A percentile compares a stretch with the other conserved stretches of the same genome.
phyloP scores from a whole-genome alignment of 92 coral and sea anemone species.

The Chrysogorgia sp. region DNA sequence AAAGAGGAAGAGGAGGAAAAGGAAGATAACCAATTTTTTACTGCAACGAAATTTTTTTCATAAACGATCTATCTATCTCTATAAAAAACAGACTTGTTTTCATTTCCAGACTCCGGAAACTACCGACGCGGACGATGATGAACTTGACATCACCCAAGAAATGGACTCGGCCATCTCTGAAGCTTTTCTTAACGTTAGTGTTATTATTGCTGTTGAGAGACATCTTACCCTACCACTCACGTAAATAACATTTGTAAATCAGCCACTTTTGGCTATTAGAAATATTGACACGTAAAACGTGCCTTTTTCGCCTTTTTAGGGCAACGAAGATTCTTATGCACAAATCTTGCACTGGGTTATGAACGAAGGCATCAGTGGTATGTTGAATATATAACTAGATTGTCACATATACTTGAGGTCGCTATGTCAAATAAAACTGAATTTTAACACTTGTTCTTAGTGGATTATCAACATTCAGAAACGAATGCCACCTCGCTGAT shows the following conservation, averaged over 20 bases:
- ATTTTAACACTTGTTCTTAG: slow-evolving; percentile 36
- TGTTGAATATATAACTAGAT: background rate
- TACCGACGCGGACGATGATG: slow-evolving; percentile 70
- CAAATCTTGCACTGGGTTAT: slow-evolving; percentile 91
- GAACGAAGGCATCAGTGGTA: slow-evolving; percentile 92
- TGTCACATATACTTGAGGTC: background rate
- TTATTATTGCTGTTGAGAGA: background rate
- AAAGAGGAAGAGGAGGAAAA: too few relatives aligned
- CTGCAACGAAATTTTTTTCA: too few relatives aligned
- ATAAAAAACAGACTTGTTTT: background rate
- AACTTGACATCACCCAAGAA: slow-evolving; percentile 72
- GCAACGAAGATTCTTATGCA: slow-evolving; percentile 92
- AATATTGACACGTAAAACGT: background rate
- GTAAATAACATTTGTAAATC: background rate
- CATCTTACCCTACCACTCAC: background rate
- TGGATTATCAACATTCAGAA: slow-evolving; percentile 97
- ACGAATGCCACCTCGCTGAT: slow-evolving; percentile 94
- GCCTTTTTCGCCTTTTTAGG: slow-evolving; percentile 67
- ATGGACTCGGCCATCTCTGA: slow-evolving; percentile 97
- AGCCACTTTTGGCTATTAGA: background rate
- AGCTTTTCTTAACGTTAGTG: slow-evolving; percentile 87
- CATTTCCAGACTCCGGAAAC: background rate
- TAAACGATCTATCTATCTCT: too few relatives aligned
- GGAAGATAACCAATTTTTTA: too few relatives aligned
- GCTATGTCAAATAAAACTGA: background rate